Base-by-base conservation (phyloP, 1,140 invertebrate genomes). In the Drosophila bocki region DNA sequence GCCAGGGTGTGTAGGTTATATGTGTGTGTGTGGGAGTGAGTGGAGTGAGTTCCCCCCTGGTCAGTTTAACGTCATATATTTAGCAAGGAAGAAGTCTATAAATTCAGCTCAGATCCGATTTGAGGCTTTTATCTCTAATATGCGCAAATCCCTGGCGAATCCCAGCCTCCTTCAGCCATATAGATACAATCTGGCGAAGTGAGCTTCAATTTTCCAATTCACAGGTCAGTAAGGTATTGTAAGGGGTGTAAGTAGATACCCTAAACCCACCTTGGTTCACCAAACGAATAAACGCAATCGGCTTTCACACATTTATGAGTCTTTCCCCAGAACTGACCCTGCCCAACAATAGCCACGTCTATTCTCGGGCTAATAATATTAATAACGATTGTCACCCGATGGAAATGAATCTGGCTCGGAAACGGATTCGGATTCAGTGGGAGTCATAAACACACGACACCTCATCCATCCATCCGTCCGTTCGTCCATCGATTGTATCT, bases 301-400 rank as follows among this genome's bases (percentile, higher is more conserved):
- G 51, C 51, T 54, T 54, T 9, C 33, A 22, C 17, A 54, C 22
- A 54, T 54, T 39, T 54, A 54, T 22, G 19, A 6, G 19, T 22
- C 8, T 6, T 17, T 33, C 11, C 19, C 53, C 53, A 22, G 53
- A 11, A 56, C 53, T 56, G 53, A 56, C 53, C 53, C 9, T 22
- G 13, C 15, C 15, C 53, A 56, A 56, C 19, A 56, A 56, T 8
- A 22, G 1, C 7, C 33, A 35, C 17, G 22, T 35, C 1, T 15
- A 35, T 32, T 15, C 26, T 5, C 41, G 13, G 13, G 39, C 39
- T 84, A 91, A 91, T 91, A 84, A 91, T 88, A 88, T 84, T 81
- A 88, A 88, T 88, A 88, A 90, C 74, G 61, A 84, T 90, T 82
- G 79, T 88, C 77, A 67, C 42, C 39, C 51, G 48, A 68, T 71